Evolutionary conservation across 1,140 invertebrate genomes (phyloP), one percentile per base, ranked within the genome.

Genomic region (Euglossa dilemma): DNA sequence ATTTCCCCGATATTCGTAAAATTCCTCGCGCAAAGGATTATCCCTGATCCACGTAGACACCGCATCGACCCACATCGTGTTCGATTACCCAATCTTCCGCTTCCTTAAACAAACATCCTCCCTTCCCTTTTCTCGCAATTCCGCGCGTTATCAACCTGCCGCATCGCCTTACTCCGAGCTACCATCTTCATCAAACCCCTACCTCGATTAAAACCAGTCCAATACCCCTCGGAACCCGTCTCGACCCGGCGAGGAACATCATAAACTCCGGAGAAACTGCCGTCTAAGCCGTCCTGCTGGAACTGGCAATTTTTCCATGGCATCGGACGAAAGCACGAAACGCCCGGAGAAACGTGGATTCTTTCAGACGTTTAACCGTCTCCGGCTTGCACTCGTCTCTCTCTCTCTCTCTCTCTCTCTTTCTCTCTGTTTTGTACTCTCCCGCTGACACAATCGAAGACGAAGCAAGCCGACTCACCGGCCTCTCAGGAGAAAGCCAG

Each of bases 381-480:
- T 23, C 23, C 9, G 20, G 6, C 3, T 11, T 16, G 12, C 11
- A 14, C 14, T 66, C 16, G 12, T 36, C n/a, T 6, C 57, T 54
- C 28, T 70, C n/a, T 36, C 43, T 6, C 57, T 54, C 28, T 70
- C 16, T 18, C 36, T n/a, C 14, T 18, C 43, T 43, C 36, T 23
- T 43, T 36, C 36, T 36, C 36, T 36, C 36, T 36, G 36, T 36
- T 36, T 36, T 36, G 4, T 36, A 36, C 36, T 36, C 36, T 16
- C 52, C n/a, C 23, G n/a, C 69, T 18, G 71, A 74, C 71, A 56
- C 61, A 67, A 69, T 82, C 63, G 80, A 76, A 76, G 73, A 74
- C 57, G 78, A 43, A 63, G 28, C 56, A 45, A 18, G 43, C 50
- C 52, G n/a, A 20, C 52, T 20, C n/a, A 14, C 2, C 14, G 2